Conservation (phyloP, 2,797 vertebrate species). For the Betta splendens region DNA sequence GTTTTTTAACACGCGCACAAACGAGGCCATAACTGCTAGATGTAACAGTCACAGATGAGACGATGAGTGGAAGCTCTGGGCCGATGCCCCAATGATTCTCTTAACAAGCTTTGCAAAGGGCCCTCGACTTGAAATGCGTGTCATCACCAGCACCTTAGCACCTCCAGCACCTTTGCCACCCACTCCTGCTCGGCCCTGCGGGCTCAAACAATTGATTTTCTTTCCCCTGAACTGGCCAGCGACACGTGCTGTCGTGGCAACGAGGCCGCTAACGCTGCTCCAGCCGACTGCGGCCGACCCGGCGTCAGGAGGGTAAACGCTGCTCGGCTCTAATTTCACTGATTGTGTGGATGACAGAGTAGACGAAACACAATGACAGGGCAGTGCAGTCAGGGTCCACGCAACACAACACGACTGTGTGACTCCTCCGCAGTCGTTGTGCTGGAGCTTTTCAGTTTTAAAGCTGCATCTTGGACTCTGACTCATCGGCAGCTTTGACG, state of each 20-base stretch:
- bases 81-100: conserved; percentile 27
- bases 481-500: neutral
- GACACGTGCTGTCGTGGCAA: conserved; percentile 12
- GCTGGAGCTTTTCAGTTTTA: conserved; percentile 5
- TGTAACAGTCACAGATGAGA: conserved; percentile 32
- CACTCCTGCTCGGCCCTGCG: conserved; percentile 19
- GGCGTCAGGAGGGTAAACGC: too few species aligned
- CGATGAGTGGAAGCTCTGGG: conserved; percentile 27
- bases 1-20: conserved; percentile 45
- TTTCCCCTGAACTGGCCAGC: conserved; percentile 6
- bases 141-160: conserved; percentile 2
- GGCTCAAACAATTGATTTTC: conserved; percentile 2
- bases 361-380: too few species aligned
- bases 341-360: too few species aligned
- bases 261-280: neutral
- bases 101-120: conserved; percentile 26
- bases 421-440: too few species aligned
- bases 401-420: too few species aligned
- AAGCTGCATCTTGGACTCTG: conserved; percentile 11
- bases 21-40: conserved; percentile 21
- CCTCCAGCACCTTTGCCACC: conserved; percentile 15
- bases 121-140: conserved; percentile 25
- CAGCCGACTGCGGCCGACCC: too few species aligned
- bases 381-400: too few species aligned
- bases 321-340: too few species aligned